Evolutionary conservation across 2,888 invertebrate species (phyloP).

Genomic region (Troilus luridus): DNA sequence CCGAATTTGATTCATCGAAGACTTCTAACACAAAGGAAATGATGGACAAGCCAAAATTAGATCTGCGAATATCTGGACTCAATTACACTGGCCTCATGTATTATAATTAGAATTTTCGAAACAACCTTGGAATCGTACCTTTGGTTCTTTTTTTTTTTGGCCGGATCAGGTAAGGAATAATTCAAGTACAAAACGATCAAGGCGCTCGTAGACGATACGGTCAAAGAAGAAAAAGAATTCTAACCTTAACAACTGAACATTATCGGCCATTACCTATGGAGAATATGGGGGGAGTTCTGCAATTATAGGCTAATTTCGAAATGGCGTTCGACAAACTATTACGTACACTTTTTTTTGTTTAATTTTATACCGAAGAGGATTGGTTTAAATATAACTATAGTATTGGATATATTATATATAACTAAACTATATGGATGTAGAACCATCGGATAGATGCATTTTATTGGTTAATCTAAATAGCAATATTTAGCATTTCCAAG

Average conservation of each 20-base stretch:
- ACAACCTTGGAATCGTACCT: not conserved
- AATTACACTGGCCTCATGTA: not conserved
- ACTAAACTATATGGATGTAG: too few species aligned
- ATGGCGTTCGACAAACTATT: not conserved
- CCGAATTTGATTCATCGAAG: too few species aligned
- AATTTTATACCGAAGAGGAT: not conserved
- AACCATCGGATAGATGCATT: too few species aligned
- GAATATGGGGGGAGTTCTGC: not conserved
- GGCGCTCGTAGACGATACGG: not conserved
- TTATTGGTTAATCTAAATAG: too few species aligned
- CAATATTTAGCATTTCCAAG: too few species aligned
- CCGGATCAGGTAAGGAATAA: not conserved
- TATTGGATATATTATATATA: not conserved
- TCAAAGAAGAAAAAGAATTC: conserved; percentile 11
- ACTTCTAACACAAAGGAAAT: not conserved
- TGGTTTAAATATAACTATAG: not conserved
- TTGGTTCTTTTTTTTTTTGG: not conserved
- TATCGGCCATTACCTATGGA: not conserved
- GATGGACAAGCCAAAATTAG: not conserved
- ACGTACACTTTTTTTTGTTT: not conserved
- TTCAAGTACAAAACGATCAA: not conserved
- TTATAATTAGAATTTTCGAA: not conserved
- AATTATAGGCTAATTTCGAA: not conserved
- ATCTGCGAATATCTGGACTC: not conserved
- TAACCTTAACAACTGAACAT: not conserved